Evolutionary conservation across 2,797 vertebrate species (phyloP).

Genomic region (Octomys mimax): DNA sequence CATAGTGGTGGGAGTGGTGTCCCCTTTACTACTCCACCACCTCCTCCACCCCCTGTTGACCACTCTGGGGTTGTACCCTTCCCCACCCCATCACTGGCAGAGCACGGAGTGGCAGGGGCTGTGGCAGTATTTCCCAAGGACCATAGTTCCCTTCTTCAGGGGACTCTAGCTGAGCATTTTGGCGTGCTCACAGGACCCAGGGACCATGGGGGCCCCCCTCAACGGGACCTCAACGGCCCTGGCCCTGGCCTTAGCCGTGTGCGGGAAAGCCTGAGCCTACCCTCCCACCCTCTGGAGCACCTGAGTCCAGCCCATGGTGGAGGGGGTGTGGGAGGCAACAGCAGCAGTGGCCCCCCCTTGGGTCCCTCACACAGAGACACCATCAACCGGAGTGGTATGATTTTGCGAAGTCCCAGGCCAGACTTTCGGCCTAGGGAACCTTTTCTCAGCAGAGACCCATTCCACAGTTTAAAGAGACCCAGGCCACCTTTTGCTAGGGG

Average conservation of each 20-base stretch:
- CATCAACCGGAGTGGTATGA: slow-evolving; percentile 84
- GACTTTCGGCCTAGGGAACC: slow-evolving; percentile 90
- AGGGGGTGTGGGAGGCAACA: slow-evolving; percentile 73
- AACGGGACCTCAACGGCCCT: slow-evolving; percentile 88
- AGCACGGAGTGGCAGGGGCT: slow-evolving; percentile 82
- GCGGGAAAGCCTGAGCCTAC: slow-evolving; percentile 89
- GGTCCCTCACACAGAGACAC: slow-evolving; percentile 90
- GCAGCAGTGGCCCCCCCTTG: slow-evolving; percentile 77
- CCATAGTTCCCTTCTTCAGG: slow-evolving; percentile 89
- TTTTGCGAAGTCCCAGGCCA: slow-evolving; percentile 88
- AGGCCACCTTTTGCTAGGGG: slow-evolving; percentile 91
- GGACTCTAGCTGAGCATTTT: slow-evolving; percentile 94
- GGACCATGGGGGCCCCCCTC: slow-evolving; percentile 89
- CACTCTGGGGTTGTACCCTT: slow-evolving; percentile 90
- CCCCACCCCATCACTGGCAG: slow-evolving; percentile 84
- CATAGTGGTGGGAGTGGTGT: slow-evolving; percentile 77
- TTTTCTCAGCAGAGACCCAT: slow-evolving; percentile 89
- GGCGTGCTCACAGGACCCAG: slow-evolving; percentile 89
- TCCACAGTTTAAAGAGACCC: slow-evolving; percentile 92
- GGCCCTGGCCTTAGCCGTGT: slow-evolving; percentile 89
- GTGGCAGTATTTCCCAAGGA: slow-evolving; percentile 87
- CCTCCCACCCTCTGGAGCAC: slow-evolving; percentile 87
- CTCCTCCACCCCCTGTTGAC: slow-evolving; percentile 80
- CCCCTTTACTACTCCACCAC: slow-evolving; percentile 84
- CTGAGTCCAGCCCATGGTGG: slow-evolving; percentile 80